These are phyloP conservation scores for Xerus rutilus DNA, from an alignment of 2,797 vertebrate genomes.

Conservation along the genomic window DNA sequence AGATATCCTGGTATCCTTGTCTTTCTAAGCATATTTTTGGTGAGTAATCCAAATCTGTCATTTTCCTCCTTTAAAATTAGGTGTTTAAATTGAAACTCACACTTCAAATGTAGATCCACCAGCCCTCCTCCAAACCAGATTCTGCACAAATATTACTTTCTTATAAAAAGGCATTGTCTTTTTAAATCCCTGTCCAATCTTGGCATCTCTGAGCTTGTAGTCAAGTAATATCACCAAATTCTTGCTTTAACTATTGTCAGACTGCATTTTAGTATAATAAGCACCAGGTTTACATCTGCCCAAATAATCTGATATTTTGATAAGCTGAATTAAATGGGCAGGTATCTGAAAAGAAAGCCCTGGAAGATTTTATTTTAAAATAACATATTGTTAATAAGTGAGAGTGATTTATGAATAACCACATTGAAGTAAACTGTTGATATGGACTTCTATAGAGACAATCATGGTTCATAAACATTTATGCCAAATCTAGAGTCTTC, in stretches of 20 bases:
- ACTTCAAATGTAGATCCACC: not conserved
- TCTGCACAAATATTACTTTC: not conserved
- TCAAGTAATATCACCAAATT: not conserved
- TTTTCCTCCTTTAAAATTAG: conserved; percentile 53
- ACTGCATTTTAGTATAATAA: not conserved
- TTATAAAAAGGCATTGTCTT: conserved; percentile 12
- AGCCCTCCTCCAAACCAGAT: not conserved
- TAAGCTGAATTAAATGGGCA: not conserved
- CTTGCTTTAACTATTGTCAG: not conserved
- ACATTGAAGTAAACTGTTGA: not conserved
- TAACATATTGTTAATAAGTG: conserved; percentile 7
- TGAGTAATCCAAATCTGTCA: not conserved
- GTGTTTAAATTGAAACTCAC: conserved; percentile 24
- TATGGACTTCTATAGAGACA: not conserved
- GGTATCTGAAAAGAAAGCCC: not conserved
- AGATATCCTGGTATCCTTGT: not conserved
- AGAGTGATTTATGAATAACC: conserved; percentile 13
- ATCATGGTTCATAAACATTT: not conserved
- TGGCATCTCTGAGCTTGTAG: not conserved
- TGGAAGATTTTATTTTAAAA: conserved; percentile 34
- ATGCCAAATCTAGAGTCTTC: conserved; percentile 24
- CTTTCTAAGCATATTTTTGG: not conserved
- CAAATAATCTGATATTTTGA: conserved; percentile 8
- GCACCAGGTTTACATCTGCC: not conserved
- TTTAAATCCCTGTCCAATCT: not conserved